phyloP scores from a whole-genome alignment of 2,888 invertebrate species.

The Andrena flavipes region DNA sequence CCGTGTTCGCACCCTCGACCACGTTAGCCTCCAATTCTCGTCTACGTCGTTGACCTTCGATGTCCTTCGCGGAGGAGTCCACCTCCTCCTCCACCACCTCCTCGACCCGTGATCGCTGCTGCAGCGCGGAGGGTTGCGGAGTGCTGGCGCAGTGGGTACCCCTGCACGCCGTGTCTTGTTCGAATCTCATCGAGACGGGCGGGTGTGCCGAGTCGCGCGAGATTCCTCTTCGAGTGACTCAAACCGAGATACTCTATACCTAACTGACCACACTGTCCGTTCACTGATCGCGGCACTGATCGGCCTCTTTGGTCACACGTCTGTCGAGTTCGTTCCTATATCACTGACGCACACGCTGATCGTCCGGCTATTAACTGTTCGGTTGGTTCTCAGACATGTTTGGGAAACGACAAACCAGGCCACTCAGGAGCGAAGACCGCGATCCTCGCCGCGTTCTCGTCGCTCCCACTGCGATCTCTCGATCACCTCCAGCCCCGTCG shows the following conservation, averaged over 20 bases:
- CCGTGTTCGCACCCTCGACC: constrained; percentile 83
- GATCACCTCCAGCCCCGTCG: constrained; percentile 29
- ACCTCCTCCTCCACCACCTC: constrained; percentile 74
- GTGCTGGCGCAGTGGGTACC: constrained; percentile 88
- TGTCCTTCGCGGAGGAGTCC: constrained; percentile 77
- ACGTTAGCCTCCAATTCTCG: constrained; percentile 80
- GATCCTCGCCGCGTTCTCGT: constrained; percentile 46
- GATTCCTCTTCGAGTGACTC: constrained; percentile 86
- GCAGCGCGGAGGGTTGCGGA: constrained; percentile 85
- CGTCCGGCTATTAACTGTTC: constrained; percentile 14
- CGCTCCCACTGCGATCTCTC: constrained; percentile 40
- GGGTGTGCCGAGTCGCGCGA: constrained; percentile 89
- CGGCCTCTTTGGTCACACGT: neutral
- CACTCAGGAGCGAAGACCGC: constrained; percentile 46
- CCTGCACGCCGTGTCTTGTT: constrained; percentile 87
- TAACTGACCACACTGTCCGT: constrained; percentile 10
- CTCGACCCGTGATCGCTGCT: constrained; percentile 71
- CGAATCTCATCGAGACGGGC: constrained; percentile 91
- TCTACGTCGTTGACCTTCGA: constrained; percentile 73
- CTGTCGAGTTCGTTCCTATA: neutral
- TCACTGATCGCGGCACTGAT: constrained; percentile 3
- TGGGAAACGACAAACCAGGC: constrained; percentile 1
- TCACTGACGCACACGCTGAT: constrained; percentile 23
- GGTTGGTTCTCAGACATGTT: constrained; percentile 53
- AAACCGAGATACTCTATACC: constrained; percentile 55